A percentile compares a stretch with the other conserved stretches of the same genome.
phyloP scores from a whole-genome alignment of 2,113 vertebrate species.

The Psittacara wagleri region DNA sequence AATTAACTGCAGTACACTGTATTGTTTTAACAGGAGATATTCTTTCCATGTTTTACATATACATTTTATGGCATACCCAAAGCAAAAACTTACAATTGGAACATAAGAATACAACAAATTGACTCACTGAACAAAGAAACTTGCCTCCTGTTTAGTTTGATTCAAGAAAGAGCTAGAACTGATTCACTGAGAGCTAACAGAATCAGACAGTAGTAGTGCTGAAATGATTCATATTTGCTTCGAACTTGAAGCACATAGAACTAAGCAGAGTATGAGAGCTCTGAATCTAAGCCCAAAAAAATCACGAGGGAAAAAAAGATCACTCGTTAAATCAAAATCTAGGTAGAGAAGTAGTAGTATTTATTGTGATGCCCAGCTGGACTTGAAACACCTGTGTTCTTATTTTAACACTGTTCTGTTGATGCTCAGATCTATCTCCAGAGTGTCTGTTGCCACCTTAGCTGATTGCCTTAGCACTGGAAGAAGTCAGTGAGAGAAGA shows the following conservation, averaged over 20 bases:
- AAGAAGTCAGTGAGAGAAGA: neutral
- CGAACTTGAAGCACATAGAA: neutral
- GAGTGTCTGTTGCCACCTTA: neutral
- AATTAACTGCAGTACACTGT: conserved; percentile 21
- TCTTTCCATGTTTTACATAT: neutral
- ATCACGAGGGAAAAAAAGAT: neutral
- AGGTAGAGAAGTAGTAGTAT: neutral
- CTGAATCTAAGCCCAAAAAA: neutral
- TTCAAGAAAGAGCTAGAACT: neutral
- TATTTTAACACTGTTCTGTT: neutral
- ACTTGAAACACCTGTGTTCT: neutral
- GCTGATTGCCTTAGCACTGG: neutral
- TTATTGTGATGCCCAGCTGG: neutral
- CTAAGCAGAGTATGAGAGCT: neutral
- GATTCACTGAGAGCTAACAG: neutral
- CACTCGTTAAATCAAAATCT: neutral
- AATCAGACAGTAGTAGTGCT: neutral
- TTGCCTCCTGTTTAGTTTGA: neutral
- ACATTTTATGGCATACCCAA: neutral
- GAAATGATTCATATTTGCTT: neutral
- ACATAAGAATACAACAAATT: neutral
- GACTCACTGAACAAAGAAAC: neutral
- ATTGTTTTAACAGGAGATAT: neutral
- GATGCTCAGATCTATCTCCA: neutral
- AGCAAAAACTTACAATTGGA: neutral